Evolutionary conservation across 1,140 invertebrate species (phyloP).

Genomic region (Tetraneura akinire): DNA sequence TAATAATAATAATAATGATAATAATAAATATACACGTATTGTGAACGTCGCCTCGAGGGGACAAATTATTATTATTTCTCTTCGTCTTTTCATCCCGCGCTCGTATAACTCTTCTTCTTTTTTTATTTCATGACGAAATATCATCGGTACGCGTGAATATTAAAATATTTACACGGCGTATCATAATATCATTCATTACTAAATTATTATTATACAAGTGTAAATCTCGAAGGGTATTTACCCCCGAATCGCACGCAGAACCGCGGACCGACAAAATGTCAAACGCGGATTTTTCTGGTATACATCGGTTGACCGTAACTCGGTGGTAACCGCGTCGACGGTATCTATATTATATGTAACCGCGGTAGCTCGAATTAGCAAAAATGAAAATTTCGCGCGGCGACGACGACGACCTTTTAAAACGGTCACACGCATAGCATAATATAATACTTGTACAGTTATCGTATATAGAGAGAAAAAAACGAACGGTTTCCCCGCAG

Average conservation of each 20-base stretch:
- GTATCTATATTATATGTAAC: too few relatives aligned
- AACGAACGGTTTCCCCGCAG: too few relatives aligned
- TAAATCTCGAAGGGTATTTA: not conserved
- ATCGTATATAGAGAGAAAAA: too few relatives aligned
- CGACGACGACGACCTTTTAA: not conserved
- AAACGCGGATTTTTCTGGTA: too few relatives aligned
- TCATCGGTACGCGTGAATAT: too few relatives aligned
- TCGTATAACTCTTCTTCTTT: not conserved
- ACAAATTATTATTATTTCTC: not conserved
- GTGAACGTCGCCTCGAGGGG: not conserved
- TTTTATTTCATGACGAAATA: slow-evolving; percentile 2
- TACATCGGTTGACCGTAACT: too few relatives aligned
- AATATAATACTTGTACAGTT: too few relatives aligned
- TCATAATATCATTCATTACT: not conserved
- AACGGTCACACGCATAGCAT: not conserved
- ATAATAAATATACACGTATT: too few relatives aligned
- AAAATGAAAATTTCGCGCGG: not conserved
- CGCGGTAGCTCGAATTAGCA: too few relatives aligned
- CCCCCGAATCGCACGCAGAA: not conserved
- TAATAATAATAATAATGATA: too few relatives aligned
- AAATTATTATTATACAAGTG: not conserved
- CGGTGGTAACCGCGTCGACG: too few relatives aligned
- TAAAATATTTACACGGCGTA: too few relatives aligned
- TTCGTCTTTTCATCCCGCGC: not conserved
- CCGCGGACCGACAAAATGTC: not conserved